phyloP scores from a whole-genome alignment of 2,797 vertebrate genomes.

The Pygocentrus nattereri region DNA sequence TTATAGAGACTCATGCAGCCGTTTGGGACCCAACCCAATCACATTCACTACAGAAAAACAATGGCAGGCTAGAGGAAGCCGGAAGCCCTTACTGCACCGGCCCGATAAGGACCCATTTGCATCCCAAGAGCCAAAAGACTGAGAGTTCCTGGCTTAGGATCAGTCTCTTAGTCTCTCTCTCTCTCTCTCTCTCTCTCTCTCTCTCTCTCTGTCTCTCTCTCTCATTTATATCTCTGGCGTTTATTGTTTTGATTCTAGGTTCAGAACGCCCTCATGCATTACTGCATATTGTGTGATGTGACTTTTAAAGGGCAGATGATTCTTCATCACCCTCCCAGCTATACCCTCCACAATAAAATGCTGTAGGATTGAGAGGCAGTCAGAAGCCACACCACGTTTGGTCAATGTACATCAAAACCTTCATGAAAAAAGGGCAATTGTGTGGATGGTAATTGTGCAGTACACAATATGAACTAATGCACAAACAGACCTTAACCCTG shows the following conservation, averaged over 20 bases:
- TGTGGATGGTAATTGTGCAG: conserved; percentile 13
- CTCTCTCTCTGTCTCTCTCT: conserved; percentile 13
- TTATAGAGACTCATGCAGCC: conserved; percentile 56
- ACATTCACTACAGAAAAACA: conserved; percentile 66
- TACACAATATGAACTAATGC: background rate
- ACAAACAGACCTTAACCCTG: conserved; percentile 9
- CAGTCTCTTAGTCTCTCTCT: conserved; percentile 42
- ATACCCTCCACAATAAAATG: conserved; percentile 15
- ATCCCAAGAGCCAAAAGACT: conserved; percentile 59
- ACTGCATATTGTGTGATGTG: conserved; percentile 20
- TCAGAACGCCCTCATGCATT: conserved; percentile 9
- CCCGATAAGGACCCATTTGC: conserved; percentile 71
- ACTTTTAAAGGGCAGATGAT: conserved; percentile 28
- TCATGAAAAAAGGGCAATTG: conserved; percentile 25
- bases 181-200: no score
- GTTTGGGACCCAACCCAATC: conserved; percentile 55
- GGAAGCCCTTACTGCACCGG: conserved; percentile 65
- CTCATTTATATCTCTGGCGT: conserved; percentile 26
- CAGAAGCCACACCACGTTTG: background rate
- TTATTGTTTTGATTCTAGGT: conserved; percentile 44
- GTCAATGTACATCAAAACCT: background rate
- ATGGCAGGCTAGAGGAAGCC: conserved; percentile 62
- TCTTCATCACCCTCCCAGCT: conserved; percentile 26
- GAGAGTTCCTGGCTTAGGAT: conserved; percentile 54
- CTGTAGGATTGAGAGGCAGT: conserved; percentile 23